A percentile compares a stretch with the other conserved stretches of the same genome.
phyloP scores from a whole-genome alignment of 2,113 vertebrate genomes.

The Chionomys nivalis region DNA sequence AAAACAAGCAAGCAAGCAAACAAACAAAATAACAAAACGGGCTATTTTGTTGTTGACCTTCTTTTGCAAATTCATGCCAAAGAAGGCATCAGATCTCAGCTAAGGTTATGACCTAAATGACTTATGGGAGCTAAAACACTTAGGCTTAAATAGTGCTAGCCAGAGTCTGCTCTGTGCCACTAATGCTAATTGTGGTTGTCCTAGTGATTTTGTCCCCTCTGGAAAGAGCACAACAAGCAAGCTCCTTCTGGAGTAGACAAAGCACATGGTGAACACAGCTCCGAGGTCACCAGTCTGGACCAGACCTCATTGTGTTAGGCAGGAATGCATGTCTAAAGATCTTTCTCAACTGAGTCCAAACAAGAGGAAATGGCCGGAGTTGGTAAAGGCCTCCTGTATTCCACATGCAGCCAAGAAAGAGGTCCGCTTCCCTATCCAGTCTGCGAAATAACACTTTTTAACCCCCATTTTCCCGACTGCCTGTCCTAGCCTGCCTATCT shows the following conservation, averaged over 20 bases:
- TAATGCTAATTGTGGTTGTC: conserved; percentile 55
- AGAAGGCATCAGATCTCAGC: not conserved
- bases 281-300: conserved; percentile 3
- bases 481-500: conserved; percentile 42
- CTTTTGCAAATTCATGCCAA: not conserved
- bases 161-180: conserved; percentile 29
- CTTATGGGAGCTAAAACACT: not conserved
- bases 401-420: not conserved
- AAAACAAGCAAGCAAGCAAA: not conserved
- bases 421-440: not conserved
- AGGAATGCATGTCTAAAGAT: conserved; percentile 54
- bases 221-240: conserved; percentile 19
- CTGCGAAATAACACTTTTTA: conserved; percentile 25
- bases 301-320: conserved; percentile 60
- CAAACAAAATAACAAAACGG: too few relatives aligned
- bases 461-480: conserved; percentile 18
- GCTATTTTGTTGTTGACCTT: too few relatives aligned
- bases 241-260: conserved; percentile 58
- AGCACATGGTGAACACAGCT: conserved; percentile 53
- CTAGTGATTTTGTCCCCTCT: conserved; percentile 65
- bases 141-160: conserved; percentile 5
- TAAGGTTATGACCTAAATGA: conserved; percentile 25
- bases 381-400: conserved; percentile 20
- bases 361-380: conserved; percentile 32
- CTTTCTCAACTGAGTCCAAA: conserved; percentile 51